A percentile compares a stretch with the other conserved stretches of the same genome.
Conservation (phyloP, 2,113 vertebrate species). For the Microcebus tavaratra region DNA sequence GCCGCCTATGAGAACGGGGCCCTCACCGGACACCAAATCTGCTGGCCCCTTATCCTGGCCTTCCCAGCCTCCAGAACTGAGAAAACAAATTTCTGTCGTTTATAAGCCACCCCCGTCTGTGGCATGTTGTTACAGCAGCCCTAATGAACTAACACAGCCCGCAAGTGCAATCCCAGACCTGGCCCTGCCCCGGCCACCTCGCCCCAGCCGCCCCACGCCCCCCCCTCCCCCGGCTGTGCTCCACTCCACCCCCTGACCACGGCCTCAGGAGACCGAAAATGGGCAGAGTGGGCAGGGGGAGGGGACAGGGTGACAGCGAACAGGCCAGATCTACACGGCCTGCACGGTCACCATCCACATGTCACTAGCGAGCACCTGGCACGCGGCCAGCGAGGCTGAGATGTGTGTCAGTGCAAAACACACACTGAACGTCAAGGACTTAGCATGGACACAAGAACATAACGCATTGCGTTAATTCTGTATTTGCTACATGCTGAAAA, state of each 20-base stretch:
- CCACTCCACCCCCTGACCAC: background rate
- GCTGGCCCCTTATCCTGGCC: background rate
- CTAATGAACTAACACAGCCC: no score
- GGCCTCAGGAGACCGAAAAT: background rate
- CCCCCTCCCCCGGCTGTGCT: background rate
- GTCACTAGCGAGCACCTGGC: background rate
- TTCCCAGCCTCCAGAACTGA: background rate
- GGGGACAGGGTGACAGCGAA: background rate
- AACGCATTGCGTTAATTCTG: background rate
- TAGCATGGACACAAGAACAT: background rate
- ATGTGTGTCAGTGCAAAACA: accelerated
- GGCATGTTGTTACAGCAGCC: background rate
- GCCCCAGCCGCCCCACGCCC: background rate
- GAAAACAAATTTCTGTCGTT: background rate
- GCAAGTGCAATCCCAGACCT: background rate
- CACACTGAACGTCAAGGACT: background rate
- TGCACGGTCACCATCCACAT: accelerated
- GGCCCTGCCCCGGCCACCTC: background rate
- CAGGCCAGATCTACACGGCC: background rate
- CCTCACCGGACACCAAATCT: background rate
- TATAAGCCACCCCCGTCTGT: background rate
- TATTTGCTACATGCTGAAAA: background rate
- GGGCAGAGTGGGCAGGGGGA: background rate
- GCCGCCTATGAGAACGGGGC: background rate
- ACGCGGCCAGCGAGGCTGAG: accelerated